Percentiles rank a stretch among this genome's conserved stretches.
These are phyloP conservation scores for Rhamnusium bicolor DNA, from an alignment of 2,888 invertebrate genomes.

Conservation along the genomic window DNA sequence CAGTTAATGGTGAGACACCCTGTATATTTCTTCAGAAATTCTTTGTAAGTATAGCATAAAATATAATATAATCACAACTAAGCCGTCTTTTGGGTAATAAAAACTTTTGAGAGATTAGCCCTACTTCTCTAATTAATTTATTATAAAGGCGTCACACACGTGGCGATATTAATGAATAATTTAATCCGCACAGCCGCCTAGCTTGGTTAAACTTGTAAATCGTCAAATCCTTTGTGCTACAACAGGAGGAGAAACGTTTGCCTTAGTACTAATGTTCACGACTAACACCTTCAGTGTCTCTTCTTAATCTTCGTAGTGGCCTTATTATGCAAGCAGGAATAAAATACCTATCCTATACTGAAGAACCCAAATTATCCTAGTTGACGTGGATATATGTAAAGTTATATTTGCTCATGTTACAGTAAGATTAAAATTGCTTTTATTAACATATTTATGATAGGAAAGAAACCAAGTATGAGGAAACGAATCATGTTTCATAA, in stretches of 20 bases:
- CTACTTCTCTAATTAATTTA: neutral
- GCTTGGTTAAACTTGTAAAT: slow-evolving; percentile 6
- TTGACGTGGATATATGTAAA: slow-evolving; percentile 20
- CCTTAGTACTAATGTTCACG: slow-evolving; percentile 12
- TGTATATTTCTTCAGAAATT: neutral
- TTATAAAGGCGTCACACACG: slow-evolving; percentile 8
- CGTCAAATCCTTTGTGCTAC: slow-evolving; percentile 12
- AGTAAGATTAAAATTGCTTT: neutral
- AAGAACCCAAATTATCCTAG: slow-evolving; percentile 17
- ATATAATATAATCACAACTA: slow-evolving; percentile 1
- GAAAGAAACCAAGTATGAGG: neutral
- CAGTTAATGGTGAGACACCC: no score
- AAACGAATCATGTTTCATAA: no score
- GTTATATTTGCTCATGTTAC: slow-evolving; percentile 6
- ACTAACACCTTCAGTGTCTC: slow-evolving; percentile 24
- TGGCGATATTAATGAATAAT: slow-evolving; percentile 19
- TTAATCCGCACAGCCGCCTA: neutral
- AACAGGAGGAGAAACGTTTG: neutral
- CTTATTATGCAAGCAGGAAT: slow-evolving; percentile 24
- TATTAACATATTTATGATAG: neutral
- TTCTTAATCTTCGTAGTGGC: slow-evolving; percentile 20
- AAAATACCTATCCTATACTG: slow-evolving; percentile 15
- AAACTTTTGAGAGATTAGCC: slow-evolving; percentile 4
- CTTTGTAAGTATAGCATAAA: neutral
- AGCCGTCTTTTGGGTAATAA: neutral